Conservation (phyloP, 1,140 invertebrate genomes). For the Physella acuta region DNA sequence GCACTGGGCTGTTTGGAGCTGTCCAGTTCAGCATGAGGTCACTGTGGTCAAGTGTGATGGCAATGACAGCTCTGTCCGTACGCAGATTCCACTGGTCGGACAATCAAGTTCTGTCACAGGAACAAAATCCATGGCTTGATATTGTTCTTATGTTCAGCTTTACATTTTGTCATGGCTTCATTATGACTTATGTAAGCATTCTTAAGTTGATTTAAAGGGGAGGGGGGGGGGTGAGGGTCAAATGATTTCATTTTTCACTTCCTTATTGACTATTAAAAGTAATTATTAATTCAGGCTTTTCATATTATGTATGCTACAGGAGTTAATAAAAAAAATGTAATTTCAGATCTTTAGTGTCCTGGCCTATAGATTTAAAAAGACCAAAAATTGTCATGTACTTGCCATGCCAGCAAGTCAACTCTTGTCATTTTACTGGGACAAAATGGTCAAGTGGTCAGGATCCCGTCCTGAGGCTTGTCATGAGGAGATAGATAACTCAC, state of each 20-base stretch:
- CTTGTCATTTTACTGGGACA: constrained; percentile 46
- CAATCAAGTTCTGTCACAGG: constrained; percentile 30
- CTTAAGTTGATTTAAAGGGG: too few species aligned
- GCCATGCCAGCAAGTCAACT: constrained; percentile 41
- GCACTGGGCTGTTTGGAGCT: constrained; percentile 47
- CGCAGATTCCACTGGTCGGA: constrained; percentile 30
- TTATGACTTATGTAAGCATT: constrained; percentile 56
- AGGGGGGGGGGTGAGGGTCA: too few species aligned
- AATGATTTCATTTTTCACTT: too few species aligned
- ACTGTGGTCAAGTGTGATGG: constrained; percentile 41
- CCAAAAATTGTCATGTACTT: constrained; percentile 39
- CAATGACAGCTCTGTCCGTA: constrained; percentile 43
- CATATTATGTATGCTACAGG: too few species aligned
- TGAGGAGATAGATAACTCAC: constrained; percentile 35
- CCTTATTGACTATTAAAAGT: too few species aligned
- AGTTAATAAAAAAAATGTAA: too few species aligned
- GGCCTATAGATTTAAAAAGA: constrained; percentile 35
- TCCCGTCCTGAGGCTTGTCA: constrained; percentile 27
- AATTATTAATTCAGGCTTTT: too few species aligned
- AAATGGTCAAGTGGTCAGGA: constrained; percentile 42
- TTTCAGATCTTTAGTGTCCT: constrained; percentile 51
- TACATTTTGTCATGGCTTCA: constrained; percentile 42
- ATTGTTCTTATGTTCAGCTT: constrained; percentile 44
- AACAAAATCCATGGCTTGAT: constrained; percentile 21
- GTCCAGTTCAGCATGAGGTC: constrained; percentile 39